These are phyloP conservation scores for Drosophila repletoides DNA, from an alignment of 1,140 invertebrate genomes.

Conservation along the genomic window DNA sequence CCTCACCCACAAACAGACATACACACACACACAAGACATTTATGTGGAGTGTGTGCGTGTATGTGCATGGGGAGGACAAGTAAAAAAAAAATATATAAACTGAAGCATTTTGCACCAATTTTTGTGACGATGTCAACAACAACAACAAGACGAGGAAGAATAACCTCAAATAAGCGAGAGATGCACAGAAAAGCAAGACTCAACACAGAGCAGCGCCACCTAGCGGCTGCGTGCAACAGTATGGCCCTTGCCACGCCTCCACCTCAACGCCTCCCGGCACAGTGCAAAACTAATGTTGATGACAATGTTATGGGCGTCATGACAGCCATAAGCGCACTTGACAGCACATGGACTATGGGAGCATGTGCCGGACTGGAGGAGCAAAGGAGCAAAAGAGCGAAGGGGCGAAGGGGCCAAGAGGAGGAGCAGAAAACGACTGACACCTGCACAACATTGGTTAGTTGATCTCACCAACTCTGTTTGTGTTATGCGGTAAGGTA, in stretches of 20 bases:
- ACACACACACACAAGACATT: conserved; percentile 15
- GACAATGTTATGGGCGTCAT: conserved; percentile 80
- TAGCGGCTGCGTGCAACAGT: conserved; percentile 28
- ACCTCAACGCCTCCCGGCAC: background rate
- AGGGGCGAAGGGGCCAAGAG: background rate
- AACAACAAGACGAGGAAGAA: conserved; percentile 30
- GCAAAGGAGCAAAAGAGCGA: too few relatives aligned
- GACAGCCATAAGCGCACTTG: conserved; percentile 80
- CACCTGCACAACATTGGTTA: conserved; percentile 53
- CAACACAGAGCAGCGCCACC: conserved; percentile 34
- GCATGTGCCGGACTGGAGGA: background rate
- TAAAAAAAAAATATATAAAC: conserved; percentile 12
- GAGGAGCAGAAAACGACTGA: background rate
- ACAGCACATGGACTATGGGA: conserved; percentile 47
- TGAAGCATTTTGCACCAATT: conserved; percentile 78
- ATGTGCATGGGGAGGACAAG: conserved; percentile 6
- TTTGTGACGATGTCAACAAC: conserved; percentile 73
- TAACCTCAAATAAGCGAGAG: conserved; percentile 9
- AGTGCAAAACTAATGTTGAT: conserved; percentile 75
- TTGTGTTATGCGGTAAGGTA: conserved; percentile 7
- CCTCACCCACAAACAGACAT: conserved; percentile 26
- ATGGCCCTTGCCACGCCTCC: conserved; percentile 1
- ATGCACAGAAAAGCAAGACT: conserved; percentile 21
- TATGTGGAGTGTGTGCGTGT: conserved; percentile 10
- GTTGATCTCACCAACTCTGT: background rate